Conservation (phyloP, 2,797 vertebrate genomes). For the Arnoldichthys spilopterus region DNA sequence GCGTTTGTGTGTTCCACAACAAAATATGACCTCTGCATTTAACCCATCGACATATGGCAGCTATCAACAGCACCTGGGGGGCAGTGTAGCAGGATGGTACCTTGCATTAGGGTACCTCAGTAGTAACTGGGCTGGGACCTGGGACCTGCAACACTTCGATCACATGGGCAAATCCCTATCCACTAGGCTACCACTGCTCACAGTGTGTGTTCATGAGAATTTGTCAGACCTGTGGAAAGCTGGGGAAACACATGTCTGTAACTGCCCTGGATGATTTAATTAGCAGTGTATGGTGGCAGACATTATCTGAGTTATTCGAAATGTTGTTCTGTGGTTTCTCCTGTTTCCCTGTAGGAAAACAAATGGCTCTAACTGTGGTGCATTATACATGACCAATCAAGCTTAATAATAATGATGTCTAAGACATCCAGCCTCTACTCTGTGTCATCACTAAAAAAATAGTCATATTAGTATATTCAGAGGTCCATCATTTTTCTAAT, state of each 20-base stretch:
- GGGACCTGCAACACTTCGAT: too few species aligned
- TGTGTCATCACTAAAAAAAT: conserved; percentile 53
- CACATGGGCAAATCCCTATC: too few species aligned
- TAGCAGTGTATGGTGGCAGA: neutral
- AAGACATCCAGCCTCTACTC: conserved; percentile 36
- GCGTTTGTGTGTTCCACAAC: too few species aligned
- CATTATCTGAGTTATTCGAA: neutral
- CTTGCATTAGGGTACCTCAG: too few species aligned
- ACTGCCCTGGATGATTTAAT: conserved; percentile 13
- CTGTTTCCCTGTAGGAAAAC: conserved; percentile 15
- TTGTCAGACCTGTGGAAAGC: too few species aligned
- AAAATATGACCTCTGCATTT: too few species aligned
- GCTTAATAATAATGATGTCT: conserved; percentile 51
- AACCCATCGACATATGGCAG: too few species aligned
- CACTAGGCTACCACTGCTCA: too few species aligned
- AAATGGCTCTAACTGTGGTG: conserved; percentile 3
- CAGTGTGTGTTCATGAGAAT: too few species aligned
- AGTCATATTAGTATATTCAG: conserved; percentile 51
- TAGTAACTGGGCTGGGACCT: too few species aligned
- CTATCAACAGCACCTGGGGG: too few species aligned
- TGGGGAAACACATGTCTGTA: neutral
- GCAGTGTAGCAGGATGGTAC: too few species aligned
- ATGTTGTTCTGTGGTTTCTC: neutral
- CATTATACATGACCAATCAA: conserved; percentile 44
- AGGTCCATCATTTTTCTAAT: conserved; percentile 1